phyloP scores from a whole-genome alignment of 2,113 vertebrate species.

The Antennarius striatus region DNA sequence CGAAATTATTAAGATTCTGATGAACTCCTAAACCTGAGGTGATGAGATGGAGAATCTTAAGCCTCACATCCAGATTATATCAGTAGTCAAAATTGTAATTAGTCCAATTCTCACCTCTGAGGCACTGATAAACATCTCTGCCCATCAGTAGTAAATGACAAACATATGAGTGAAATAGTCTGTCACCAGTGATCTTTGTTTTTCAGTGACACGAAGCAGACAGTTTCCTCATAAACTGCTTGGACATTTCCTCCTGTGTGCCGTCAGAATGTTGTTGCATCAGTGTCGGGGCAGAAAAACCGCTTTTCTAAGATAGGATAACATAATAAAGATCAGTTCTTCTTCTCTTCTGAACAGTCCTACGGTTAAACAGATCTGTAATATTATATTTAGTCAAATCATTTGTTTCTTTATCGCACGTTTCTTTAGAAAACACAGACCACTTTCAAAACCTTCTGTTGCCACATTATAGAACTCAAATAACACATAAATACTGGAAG shows the following conservation, averaged over 20 bases:
- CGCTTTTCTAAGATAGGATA: background rate
- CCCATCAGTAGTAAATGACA: background rate
- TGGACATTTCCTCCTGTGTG: background rate
- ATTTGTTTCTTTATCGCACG: too few relatives aligned
- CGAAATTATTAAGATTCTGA: background rate
- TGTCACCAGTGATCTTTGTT: background rate
- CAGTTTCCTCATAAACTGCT: background rate
- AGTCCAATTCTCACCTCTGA: background rate
- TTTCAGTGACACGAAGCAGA: constrained; percentile 6
- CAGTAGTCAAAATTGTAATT: background rate
- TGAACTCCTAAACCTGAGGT: background rate
- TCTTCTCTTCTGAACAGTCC: background rate
- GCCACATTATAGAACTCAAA: background rate
- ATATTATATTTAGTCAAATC: too few relatives aligned
- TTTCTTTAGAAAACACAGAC: too few relatives aligned
- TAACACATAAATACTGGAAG: background rate
- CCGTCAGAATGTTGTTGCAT: constrained; percentile 1
- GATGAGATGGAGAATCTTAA: too few relatives aligned
- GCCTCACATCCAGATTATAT: too few relatives aligned
- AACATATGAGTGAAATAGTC: background rate
- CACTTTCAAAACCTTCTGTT: background rate
- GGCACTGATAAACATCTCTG: background rate
- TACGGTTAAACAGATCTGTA: too few relatives aligned
- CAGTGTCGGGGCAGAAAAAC: background rate
- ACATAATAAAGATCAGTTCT: background rate